Evolutionary conservation across 2,888 invertebrate species (phyloP), one percentile per base, ranked within the genome.

Genomic region (Serripes groenlandicus): DNA sequence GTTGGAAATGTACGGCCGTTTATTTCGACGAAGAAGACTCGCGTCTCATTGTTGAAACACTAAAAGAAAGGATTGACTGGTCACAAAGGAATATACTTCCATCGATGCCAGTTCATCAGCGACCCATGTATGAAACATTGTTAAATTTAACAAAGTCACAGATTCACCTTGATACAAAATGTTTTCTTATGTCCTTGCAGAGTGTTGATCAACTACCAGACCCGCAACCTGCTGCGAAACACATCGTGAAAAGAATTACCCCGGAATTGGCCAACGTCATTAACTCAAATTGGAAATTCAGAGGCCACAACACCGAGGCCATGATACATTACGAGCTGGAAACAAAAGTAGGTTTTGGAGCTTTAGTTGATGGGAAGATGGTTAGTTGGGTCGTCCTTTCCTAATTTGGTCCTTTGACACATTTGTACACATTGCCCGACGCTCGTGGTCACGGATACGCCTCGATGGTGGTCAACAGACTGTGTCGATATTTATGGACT

Each of bases 401-500:
- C 21, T 32, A 62, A 62, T 62, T 32, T 34, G 62, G 62, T 1
- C 26, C 30, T n/a, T 32, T 62, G 62, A 34, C 21, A 11, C 34
- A 30, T 62, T 34, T 62, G 5, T 34, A 62, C 62, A 62, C 62
- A 30, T 34, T 62, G 21, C 9, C 62, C n/a, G 62, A 62, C 32
- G 23, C 34, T 21, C 30, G 62, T 11, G 32, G 62, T 30, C 62
- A 34, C 9, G 62, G 62, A 7, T 62, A 62, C 28, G 62, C 62
- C 5, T 34, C 62, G 2, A 32, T 32, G 62, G 62, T 32, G 9
- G 28, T 62, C 23, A 62, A 28, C 21, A 23, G 34, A 34, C 23
- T 28, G 9, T 9, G 62, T 34, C 3, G 28, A 34, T 34, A 34
- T 34, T 32, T 62, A 5, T 30, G 3, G 34, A 4, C 11, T 30